Evolutionary conservation across 92 coral and sea anemone genomes (phyloP).

Genomic region (Diadumene lineata): DNA sequence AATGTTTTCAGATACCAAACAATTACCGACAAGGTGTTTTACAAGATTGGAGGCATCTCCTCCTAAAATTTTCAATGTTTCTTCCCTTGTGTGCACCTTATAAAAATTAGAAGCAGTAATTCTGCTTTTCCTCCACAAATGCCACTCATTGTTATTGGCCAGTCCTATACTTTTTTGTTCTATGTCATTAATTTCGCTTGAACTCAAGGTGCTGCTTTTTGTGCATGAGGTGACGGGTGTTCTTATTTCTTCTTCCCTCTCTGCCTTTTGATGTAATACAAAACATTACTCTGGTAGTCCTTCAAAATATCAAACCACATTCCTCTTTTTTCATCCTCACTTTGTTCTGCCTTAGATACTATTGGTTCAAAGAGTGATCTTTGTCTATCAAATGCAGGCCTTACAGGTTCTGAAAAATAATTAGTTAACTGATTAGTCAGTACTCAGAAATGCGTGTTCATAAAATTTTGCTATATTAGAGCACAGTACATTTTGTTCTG

Average conservation of each 20-base stretch:
- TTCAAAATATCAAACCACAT: constrained; percentile 26
- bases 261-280: not conserved
- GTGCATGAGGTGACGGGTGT: too few species aligned
- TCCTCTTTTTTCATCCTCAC: constrained; percentile 34
- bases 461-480: too few species aligned
- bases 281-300: constrained; percentile 48
- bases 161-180: constrained; percentile 40
- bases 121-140: constrained; percentile 31
- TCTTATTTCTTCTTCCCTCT: not conserved
- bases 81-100: constrained; percentile 37
- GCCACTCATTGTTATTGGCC: constrained; percentile 33
- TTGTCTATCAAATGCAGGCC: constrained; percentile 32
- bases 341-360: constrained; percentile 19
- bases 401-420: constrained; percentile 19
- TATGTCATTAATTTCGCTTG: not conserved
- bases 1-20: constrained; percentile 32
- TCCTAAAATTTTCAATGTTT: constrained; percentile 19
- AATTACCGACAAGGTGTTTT: constrained; percentile 28
- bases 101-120: constrained; percentile 47
- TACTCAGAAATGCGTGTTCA: too few species aligned
- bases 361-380: constrained; percentile 42
- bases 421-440: too few species aligned
- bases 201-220: too few species aligned
- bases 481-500: too few species aligned
- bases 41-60: constrained; percentile 33